Evolutionary conservation across 92 coral and sea anemone species (phyloP), one percentile per base, ranked within the genome.

Genomic region (Palythoa grandis): DNA sequence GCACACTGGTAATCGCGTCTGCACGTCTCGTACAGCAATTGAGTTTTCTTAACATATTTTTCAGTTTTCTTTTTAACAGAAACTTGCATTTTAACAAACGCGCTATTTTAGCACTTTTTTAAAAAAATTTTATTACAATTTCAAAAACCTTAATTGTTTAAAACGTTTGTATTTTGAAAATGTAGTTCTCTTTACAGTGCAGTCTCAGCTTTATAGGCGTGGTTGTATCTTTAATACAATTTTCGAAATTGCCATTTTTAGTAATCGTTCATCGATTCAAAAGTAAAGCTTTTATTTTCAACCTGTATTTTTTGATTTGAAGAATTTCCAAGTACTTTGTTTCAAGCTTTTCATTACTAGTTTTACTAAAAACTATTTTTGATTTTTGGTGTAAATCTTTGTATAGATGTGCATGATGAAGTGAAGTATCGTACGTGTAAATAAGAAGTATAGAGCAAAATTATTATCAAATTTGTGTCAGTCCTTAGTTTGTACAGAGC

Each of bases 401-500:
- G 85, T 80, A 43, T 40, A 80, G 66, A 80, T 7, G n/a, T 80
- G 70, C 74, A 43, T 69, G 48, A 80, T 66, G 66, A 66, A 48
- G 48, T 66, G 66, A 66, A 48, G 48, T 70, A 66, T 60, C 37
- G 40, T 80, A 66, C 20, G 63, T 80, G 85, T 80, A 80, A 80
- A 79, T 79, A 79, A 38, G 74, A 63, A 80, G 47, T 40, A 67
- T 23, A 80, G 61, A 67, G 70, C 16, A 39, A 25, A 48, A 77
- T 77, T 56, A 69, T 7, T 65, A 65, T 80, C 74, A 65, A 50
- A 80, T 43, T 80, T 47, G 47, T 65, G 65, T 50, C 20, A 47
- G 63, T 39, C 48, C 43, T 40, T 25, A 77, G 82, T 80, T 80
- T 80, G 85, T 80, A 65, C 74, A 63, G 39, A 80, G 74, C 74